Base-by-base conservation (phyloP, 2,797 vertebrate species). In the Amphiprion clarkii region DNA sequence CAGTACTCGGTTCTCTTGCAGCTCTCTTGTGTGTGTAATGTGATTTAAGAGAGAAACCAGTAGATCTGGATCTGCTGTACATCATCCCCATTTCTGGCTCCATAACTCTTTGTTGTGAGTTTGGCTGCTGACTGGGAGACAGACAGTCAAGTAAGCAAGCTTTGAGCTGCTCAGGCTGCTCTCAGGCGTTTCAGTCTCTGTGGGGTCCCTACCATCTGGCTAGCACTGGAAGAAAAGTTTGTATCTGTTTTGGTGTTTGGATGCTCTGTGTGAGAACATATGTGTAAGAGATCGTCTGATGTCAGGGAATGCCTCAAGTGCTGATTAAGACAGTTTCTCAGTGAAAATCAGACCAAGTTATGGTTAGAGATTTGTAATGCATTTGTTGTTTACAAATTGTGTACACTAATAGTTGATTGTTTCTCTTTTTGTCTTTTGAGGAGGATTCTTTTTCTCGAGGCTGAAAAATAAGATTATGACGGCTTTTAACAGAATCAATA, bases 151-250 rank as follows among this genome's bases (percentile, higher is more conserved):
- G 46, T 1, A 44, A 40, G 39, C 64, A 17, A 57, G 23, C 79
- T 88, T 77, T 87, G 81, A 86, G 81, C 76, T 62, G 66, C 79
- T 86, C 56, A 67, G 74, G 67, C 76, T 60, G 52, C 78, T 86
- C 84, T 85, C 80, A 68, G 9, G 56, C 33, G 8, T 79, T 71
- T 64, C 58, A 49, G 56, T 74, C 76, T 88, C 81, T 36, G 79
- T 82, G 76, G 84, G 82, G 82, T 87, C 70, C 36, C 70, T 56
- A 73, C 88, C 89, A 90, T 90, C 88, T 91, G 90, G 83, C 60
- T 49, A 36, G 57, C 66, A 62, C 82, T 67, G 60, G 59, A 72
- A 67, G 59, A 82, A 74, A 67, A 77, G 61, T 58, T 67, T 75
- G 71, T 55, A 31, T 85, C 75, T 83, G 77, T 82, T 77, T 76